phyloP scores from a whole-genome alignment of 1,140 invertebrate species.

The Propsilocerus akamusi region DNA sequence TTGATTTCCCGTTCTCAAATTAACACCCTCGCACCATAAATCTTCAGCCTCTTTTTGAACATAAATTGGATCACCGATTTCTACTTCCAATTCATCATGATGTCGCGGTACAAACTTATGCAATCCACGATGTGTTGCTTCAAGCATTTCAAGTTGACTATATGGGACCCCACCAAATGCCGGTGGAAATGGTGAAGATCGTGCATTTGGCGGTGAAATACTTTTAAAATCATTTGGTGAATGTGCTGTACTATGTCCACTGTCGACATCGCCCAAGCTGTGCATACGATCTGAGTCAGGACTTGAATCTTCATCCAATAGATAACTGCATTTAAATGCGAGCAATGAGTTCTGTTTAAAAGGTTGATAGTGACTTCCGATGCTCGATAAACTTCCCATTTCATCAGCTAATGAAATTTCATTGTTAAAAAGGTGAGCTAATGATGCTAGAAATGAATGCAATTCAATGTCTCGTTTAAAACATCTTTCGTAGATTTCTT shows the following conservation, averaged over 20 bases:
- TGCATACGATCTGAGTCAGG: constrained; percentile 67
- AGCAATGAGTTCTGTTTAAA: constrained; percentile 35
- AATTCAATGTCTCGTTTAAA: neutral
- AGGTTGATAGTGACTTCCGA: constrained; percentile 12
- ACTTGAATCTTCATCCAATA: constrained; percentile 62
- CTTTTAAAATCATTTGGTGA: constrained; percentile 72
- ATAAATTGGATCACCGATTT: constrained; percentile 94
- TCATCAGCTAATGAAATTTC: constrained; percentile 52
- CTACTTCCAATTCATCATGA: constrained; percentile 85
- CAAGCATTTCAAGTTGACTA: constrained; percentile 68
- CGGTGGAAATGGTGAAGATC: constrained; percentile 27
- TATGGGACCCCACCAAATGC: constrained; percentile 49
- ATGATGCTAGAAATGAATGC: constrained; percentile 11
- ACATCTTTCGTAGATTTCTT: constrained; percentile 20
- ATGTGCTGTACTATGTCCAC: constrained; percentile 75
- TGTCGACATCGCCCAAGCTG: constrained; percentile 56
- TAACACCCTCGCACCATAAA: constrained; percentile 95
- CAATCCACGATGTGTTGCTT: constrained; percentile 84
- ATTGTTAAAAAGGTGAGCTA: constrained; percentile 28
- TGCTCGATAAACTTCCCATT: constrained; percentile 24
- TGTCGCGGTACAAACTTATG: constrained; percentile 92
- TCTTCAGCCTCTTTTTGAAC: constrained; percentile 93
- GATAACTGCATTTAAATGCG: constrained; percentile 52
- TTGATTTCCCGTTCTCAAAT: constrained; percentile 74
- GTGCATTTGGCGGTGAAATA: constrained; percentile 47